Percentiles rank a stretch among this genome's conserved stretches.
phyloP scores from a whole-genome alignment of 2,797 vertebrate species.

The Ispidina lecontei region DNA sequence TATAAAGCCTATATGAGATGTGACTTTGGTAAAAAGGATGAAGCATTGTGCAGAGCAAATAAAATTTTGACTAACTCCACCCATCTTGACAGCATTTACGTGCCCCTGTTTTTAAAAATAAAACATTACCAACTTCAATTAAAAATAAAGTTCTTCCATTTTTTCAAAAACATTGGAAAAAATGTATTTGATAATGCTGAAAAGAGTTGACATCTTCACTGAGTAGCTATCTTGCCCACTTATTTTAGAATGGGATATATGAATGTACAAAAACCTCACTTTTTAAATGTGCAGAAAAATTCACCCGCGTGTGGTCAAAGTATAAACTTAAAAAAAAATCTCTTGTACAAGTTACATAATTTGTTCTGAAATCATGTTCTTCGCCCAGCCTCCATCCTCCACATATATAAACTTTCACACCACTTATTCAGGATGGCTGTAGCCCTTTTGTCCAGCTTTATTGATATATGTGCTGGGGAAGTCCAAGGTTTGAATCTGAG shows the following conservation, averaged over 20 bases:
- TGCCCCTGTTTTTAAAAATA: background rate
- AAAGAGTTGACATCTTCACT: background rate
- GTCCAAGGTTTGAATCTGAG: background rate
- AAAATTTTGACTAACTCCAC: background rate
- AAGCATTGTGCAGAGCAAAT: background rate
- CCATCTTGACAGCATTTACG: background rate
- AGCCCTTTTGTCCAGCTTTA: background rate
- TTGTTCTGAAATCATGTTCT: background rate
- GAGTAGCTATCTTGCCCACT: background rate
- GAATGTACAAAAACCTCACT: background rate
- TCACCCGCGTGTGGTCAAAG: background rate
- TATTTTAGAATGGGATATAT: background rate
- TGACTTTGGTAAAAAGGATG: background rate
- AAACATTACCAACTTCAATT: background rate
- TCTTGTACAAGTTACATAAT: background rate
- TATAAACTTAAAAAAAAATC: background rate
- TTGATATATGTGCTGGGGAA: rapidly evolving
- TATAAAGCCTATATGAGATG: background rate
- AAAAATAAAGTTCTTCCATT: background rate
- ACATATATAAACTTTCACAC: background rate
- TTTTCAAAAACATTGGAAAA: background rate
- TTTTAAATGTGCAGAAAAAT: background rate
- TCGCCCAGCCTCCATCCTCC: background rate
- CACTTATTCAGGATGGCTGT: background rate
- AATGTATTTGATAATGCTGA: background rate